A percentile compares a stretch with the other conserved stretches of the same genome.
These are phyloP conservation scores for Sphenopsis melanotis DNA, from an alignment of 2,797 vertebrate species.

Conservation along the genomic window DNA sequence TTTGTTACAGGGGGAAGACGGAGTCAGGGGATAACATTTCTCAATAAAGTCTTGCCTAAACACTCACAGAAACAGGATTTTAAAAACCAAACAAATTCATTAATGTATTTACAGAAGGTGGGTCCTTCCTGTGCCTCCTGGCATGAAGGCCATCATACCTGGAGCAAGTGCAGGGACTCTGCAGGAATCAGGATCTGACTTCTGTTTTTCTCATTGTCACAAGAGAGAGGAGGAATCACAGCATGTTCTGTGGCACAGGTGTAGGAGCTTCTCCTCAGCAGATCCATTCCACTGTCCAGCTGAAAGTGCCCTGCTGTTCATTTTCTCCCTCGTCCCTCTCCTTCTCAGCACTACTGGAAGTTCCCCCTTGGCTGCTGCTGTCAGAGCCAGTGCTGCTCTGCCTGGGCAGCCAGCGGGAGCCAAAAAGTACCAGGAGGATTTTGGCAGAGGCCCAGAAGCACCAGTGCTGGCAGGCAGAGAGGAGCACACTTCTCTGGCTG, in stretches of 20 bases:
- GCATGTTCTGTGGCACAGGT: accelerated
- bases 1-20: neutral
- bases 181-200: neutral
- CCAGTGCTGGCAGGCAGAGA: neutral
- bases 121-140: neutral
- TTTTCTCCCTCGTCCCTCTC: neutral
- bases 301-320: neutral
- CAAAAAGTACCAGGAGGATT: neutral
- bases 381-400: neutral
- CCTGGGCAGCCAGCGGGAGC: neutral
- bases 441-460: neutral
- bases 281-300: neutral
- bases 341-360: neutral
- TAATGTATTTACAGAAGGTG: neutral
- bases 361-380: accelerated
- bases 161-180: neutral
- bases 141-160: neutral
- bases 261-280: neutral
- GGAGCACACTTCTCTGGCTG: accelerated
- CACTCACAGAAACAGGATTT: neutral
- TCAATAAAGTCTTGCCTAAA: neutral
- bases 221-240: neutral
- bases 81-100: neutral
- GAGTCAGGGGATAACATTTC: neutral
- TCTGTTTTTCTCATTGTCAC: neutral